Evolutionary conservation across 2,797 vertebrate genomes (phyloP).

Genomic region (Heterohyrax brucei): DNA sequence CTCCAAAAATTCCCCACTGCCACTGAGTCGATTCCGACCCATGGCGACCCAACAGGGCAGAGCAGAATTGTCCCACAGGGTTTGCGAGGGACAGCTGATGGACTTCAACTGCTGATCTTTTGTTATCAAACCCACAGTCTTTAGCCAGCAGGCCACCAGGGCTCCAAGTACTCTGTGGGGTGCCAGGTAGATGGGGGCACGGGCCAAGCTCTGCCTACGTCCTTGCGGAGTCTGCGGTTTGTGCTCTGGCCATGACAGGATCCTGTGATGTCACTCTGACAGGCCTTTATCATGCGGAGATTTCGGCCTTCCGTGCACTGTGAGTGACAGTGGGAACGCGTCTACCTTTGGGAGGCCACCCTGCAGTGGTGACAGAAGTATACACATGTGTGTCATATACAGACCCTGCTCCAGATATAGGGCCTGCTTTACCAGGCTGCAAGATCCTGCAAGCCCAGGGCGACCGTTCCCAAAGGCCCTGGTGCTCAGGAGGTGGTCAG

Average conservation of each 20-base stretch:
- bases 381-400: fast-evolving
- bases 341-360: neutral
- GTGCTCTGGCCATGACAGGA: fast-evolving
- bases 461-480: neutral
- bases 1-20: too few relatives aligned
- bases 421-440: neutral
- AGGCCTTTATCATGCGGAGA: fast-evolving
- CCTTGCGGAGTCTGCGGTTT: too few relatives aligned
- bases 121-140: too few relatives aligned
- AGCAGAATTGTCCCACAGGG: too few relatives aligned
- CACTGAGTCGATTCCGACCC: too few relatives aligned
- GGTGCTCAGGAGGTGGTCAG: too few relatives aligned
- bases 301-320: neutral
- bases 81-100: too few relatives aligned
- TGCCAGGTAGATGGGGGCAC: neutral
- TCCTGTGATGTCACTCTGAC: fast-evolving
- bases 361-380: neutral
- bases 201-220: neutral
- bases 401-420: fast-evolving
- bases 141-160: too few relatives aligned
- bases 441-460: neutral
- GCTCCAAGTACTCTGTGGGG: too few relatives aligned
- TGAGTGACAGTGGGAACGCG: fast-evolving
- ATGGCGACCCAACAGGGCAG: too few relatives aligned
- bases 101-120: too few relatives aligned